Conservation (phyloP, 2,113 vertebrate genomes). For the Sapayoa aenigma region DNA sequence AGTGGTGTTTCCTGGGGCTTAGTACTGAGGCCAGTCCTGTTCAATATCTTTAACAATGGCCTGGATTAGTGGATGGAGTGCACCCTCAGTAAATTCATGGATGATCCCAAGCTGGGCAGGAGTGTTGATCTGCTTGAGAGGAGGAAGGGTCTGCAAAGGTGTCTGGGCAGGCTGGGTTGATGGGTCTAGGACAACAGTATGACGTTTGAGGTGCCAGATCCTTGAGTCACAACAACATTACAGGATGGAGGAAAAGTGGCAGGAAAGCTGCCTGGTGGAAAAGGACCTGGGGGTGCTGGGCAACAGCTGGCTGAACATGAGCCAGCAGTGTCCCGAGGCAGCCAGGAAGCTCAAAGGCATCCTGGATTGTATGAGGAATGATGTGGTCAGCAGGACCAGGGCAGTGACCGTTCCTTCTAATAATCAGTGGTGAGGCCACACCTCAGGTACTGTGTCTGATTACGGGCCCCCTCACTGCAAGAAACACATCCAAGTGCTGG, state of each 20-base stretch:
- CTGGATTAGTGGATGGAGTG: not conserved
- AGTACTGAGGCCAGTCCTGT: not conserved
- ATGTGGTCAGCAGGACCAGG: not conserved
- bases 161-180: not conserved
- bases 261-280: not conserved
- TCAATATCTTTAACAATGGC: not conserved
- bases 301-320: not conserved
- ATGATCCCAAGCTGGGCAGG: not conserved
- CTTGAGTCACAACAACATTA: not conserved
- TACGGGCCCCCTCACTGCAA: not conserved
- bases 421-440: not conserved
- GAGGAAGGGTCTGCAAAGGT: not conserved
- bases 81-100: not conserved
- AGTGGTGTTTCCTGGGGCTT: not conserved
- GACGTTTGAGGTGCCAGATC: not conserved
- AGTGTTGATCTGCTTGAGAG: not conserved
- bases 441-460: not conserved
- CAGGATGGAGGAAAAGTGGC: not conserved
- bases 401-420: not conserved
- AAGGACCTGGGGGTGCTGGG: not conserved
- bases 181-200: not conserved
- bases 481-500: not conserved
- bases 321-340: not conserved
- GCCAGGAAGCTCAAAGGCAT: not conserved
- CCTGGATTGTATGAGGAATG: not conserved